Conservation (phyloP, 2,113 vertebrate species). For the Spea bombifrons region DNA sequence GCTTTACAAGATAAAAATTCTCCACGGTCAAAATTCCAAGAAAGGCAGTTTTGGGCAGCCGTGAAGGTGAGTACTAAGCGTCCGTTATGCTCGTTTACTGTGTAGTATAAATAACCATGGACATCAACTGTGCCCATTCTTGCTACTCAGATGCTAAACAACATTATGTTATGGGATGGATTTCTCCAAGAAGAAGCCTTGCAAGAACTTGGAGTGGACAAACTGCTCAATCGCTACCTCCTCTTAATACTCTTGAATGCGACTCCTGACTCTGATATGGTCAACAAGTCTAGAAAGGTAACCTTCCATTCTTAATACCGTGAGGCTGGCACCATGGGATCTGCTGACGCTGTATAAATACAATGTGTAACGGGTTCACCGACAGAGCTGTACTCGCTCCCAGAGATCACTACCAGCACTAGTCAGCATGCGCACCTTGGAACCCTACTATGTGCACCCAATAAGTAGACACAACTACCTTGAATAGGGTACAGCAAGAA, state of each 20-base stretch:
- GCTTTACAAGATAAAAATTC: constrained; percentile 71
- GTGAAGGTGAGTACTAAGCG: constrained; percentile 73
- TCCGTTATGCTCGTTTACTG: too few species aligned
- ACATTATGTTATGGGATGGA: constrained; percentile 80
- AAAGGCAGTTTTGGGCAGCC: constrained; percentile 80
- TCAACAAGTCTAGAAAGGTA: constrained; percentile 77
- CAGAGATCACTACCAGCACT: not conserved
- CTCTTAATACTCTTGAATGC: constrained; percentile 74
- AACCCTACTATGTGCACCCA: too few species aligned
- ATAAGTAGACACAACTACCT: too few species aligned
- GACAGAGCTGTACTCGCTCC: too few species aligned
- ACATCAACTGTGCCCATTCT: not conserved
- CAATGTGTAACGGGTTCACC: too few species aligned
- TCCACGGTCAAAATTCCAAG: constrained; percentile 74
- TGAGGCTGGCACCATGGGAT: too few species aligned
- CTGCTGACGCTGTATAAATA: not conserved
- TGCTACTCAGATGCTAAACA: constrained; percentile 72
- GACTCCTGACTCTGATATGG: constrained; percentile 49
- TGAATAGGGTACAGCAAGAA: too few species aligned
- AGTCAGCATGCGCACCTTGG: not conserved
- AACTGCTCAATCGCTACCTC: constrained; percentile 84
- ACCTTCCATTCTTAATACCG: not conserved
- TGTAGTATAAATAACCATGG: too few species aligned
- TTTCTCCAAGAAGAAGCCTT: constrained; percentile 72
- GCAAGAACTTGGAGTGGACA: constrained; percentile 79